A percentile compares a stretch with the other conserved stretches of the same genome.
Conservation (phyloP, 1,140 invertebrate genomes). For the Teleopsis dalmanni region DNA sequence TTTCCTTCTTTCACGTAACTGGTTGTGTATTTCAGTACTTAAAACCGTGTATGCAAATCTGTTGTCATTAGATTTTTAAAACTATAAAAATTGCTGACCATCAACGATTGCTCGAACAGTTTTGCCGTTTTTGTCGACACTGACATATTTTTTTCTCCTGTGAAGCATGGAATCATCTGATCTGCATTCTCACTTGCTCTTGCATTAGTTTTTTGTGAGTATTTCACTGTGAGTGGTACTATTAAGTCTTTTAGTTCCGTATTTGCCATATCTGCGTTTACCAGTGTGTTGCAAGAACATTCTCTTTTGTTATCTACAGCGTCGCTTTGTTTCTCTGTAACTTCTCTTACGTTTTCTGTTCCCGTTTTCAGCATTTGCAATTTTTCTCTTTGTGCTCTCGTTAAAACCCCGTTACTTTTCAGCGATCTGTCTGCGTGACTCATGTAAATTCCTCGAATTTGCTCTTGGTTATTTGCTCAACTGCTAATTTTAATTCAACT, state of each 20-base stretch:
- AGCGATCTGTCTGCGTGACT: too few relatives aligned
- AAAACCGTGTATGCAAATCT: too few relatives aligned
- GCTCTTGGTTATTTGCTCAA: background rate
- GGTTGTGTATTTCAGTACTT: slow-evolving; percentile 1
- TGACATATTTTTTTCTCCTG: background rate
- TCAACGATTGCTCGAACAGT: background rate
- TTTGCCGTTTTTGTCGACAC: slow-evolving; percentile 1
- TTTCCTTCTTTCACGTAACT: background rate
- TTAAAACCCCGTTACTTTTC: too few relatives aligned
- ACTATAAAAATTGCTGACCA: too few relatives aligned
- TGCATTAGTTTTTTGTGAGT: background rate
- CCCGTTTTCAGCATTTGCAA: too few relatives aligned
- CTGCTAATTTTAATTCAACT: background rate
- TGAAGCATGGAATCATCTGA: background rate
- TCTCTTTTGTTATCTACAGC: background rate
- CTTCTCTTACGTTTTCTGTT: too few relatives aligned
- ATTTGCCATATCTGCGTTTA: background rate
- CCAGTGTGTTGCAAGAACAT: background rate
- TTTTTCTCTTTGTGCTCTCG: too few relatives aligned
- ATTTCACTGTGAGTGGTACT: background rate
- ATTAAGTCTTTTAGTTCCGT: background rate
- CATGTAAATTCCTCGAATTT: too few relatives aligned
- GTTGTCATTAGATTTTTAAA: too few relatives aligned
- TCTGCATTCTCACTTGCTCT: slow-evolving; percentile 1
- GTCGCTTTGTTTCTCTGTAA: too few relatives aligned